These are phyloP conservation scores for Helicoverpa armigera DNA, from an alignment of 1,140 invertebrate species.

Conservation along the genomic window DNA sequence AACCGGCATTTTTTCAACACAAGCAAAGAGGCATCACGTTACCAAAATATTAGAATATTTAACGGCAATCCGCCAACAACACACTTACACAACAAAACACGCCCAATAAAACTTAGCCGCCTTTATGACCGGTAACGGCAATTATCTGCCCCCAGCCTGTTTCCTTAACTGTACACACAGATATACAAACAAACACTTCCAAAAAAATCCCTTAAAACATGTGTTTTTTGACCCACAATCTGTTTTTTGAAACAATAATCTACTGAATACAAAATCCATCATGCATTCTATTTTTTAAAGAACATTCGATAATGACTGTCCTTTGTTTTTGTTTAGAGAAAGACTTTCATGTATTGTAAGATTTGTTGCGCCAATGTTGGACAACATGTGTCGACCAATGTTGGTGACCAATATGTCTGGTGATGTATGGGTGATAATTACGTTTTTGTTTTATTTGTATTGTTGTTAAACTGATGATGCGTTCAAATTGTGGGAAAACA, in stretches of 20 bases:
- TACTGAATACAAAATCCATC: background rate
- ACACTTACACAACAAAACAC: no score
- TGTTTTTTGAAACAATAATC: slow-evolving; percentile 14
- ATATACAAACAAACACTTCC: slow-evolving; percentile 29
- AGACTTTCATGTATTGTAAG: slow-evolving; percentile 21
- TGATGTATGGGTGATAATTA: slow-evolving; percentile 5
- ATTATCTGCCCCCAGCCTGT: slow-evolving; percentile 32
- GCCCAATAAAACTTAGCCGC: slow-evolving; percentile 34
- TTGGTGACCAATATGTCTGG: slow-evolving; percentile 18
- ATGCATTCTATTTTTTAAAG: background rate
- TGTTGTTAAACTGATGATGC: background rate
- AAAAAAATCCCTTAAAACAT: slow-evolving; percentile 5
- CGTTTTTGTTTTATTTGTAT: background rate
- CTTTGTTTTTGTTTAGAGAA: slow-evolving; percentile 17
- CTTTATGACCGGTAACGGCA: slow-evolving; percentile 38
- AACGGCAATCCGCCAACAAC: slow-evolving; percentile 44
- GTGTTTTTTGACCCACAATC: background rate
- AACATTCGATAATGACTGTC: slow-evolving; percentile 1
- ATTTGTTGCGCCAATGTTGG: slow-evolving; percentile 30
- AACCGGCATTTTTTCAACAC: slow-evolving; percentile 6
- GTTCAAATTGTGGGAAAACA: background rate
- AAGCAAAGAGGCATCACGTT: slow-evolving; percentile 1
- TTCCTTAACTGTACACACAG: slow-evolving; percentile 37
- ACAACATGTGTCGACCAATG: slow-evolving; percentile 16
- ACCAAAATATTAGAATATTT: slow-evolving; percentile 44